These are phyloP conservation scores for Drosophila ananassae DNA, from an alignment of 1,140 invertebrate genomes.

Conservation along the genomic window DNA sequence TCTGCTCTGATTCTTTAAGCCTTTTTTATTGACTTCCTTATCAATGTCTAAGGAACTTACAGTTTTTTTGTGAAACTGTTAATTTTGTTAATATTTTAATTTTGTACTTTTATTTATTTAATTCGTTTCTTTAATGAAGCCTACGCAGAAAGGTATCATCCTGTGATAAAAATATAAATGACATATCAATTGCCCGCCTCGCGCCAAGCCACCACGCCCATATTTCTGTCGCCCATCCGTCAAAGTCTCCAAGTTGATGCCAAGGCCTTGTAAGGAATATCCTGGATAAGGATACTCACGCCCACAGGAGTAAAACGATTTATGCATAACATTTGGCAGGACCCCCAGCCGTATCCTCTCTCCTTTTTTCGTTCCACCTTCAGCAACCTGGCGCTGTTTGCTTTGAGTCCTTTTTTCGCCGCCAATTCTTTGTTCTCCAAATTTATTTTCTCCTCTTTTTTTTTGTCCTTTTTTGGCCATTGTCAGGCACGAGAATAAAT, in stretches of 20 bases:
- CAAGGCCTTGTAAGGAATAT: conserved; percentile 11
- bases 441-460: neutral
- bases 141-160: neutral
- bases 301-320: conserved; percentile 8
- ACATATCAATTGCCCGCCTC: neutral
- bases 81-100: neutral
- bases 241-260: conserved; percentile 7
- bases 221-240: conserved; percentile 29
- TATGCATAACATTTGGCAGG: conserved; percentile 22
- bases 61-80: too few relatives aligned
- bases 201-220: neutral
- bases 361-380: neutral
- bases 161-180: conserved; percentile 9
- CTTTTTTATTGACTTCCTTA: too few relatives aligned
- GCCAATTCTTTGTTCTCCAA: neutral
- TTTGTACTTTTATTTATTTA: neutral
- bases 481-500: conserved; percentile 2
- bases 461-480: conserved; percentile 7
- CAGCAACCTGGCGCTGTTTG: conserved; percentile 25
- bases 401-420: conserved; percentile 1
- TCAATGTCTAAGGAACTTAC: too few relatives aligned
- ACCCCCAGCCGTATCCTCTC: too few relatives aligned
- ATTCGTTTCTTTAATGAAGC: neutral
- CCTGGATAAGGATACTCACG: conserved; percentile 7
- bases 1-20: too few relatives aligned